Conservation (phyloP, 1,140 invertebrate species). For the Caerostris extrusa region DNA sequence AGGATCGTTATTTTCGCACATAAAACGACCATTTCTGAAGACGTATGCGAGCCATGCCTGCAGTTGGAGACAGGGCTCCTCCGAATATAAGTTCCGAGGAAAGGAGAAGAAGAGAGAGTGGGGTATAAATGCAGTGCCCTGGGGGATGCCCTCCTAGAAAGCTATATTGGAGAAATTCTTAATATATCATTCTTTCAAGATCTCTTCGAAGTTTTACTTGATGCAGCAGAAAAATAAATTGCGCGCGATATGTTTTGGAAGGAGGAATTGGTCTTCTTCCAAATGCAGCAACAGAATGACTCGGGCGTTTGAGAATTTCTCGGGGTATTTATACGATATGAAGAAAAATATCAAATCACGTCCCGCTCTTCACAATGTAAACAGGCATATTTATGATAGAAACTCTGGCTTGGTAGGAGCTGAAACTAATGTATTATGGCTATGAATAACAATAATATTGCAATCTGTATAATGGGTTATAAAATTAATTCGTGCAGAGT, state of each 20-base stretch:
- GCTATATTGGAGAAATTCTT: background rate
- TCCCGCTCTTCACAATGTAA: too few species aligned
- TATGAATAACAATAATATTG: too few species aligned
- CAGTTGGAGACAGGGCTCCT: background rate
- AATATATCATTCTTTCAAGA: background rate
- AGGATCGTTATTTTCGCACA: constrained; percentile 26
- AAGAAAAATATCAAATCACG: too few species aligned
- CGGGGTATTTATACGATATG: background rate
- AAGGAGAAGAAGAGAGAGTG: background rate
- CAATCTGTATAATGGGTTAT: too few species aligned
- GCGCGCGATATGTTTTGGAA: constrained; percentile 5
- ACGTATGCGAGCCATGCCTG: background rate
- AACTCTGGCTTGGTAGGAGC: too few species aligned
- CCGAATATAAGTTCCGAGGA: background rate
- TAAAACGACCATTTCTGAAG: background rate
- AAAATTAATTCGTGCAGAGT: too few species aligned
- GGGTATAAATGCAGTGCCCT: background rate
- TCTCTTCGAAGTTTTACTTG: background rate
- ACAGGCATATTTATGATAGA: too few species aligned
- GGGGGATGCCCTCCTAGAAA: background rate
- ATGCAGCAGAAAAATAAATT: background rate
- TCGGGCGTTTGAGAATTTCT: background rate
- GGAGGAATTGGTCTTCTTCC: background rate
- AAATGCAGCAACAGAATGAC: background rate
- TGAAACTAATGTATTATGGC: too few species aligned